These are phyloP conservation scores for Phoenicopterus ruber DNA, from an alignment of 2,113 vertebrate genomes.

Conservation along the genomic window DNA sequence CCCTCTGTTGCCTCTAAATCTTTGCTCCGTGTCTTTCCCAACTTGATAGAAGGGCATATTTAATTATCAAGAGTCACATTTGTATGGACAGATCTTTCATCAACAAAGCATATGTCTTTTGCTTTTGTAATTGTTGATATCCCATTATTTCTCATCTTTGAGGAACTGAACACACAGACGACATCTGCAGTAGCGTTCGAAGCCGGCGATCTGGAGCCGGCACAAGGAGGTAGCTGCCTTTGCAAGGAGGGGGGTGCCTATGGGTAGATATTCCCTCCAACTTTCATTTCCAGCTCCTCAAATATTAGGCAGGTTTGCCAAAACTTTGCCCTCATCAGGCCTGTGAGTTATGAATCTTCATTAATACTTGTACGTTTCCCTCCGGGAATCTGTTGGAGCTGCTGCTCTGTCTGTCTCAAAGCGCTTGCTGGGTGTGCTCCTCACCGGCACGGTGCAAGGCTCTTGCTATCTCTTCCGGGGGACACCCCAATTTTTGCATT, in stretches of 20 bases:
- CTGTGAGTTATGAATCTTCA: rapidly evolving
- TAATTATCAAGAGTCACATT: conserved; percentile 17
- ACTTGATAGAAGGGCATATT: conserved; percentile 17
- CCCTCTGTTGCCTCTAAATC: conserved; percentile 24
- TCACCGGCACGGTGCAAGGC: rapidly evolving
- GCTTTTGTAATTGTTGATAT: not conserved
- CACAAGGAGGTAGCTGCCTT: not conserved
- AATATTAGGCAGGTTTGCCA: not conserved
- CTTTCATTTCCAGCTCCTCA: not conserved
- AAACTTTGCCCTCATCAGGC: not conserved
- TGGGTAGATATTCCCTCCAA: not conserved
- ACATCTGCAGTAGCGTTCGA: not conserved
- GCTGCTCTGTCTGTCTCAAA: not conserved
- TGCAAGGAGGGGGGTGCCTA: rapidly evolving
- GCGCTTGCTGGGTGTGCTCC: not conserved
- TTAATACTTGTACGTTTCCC: not conserved
- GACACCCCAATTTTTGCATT: too few species aligned
- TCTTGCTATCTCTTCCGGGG: too few species aligned
- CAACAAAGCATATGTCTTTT: not conserved
- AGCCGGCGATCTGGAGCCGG: not conserved
- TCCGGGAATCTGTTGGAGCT: too few species aligned
- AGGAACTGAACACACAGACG: not conserved
- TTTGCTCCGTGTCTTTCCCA: not conserved
- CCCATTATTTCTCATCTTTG: not conserved
- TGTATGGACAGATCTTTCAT: not conserved